phyloP scores from a whole-genome alignment of 2,113 vertebrate genomes.

The Noctilio leporinus region DNA sequence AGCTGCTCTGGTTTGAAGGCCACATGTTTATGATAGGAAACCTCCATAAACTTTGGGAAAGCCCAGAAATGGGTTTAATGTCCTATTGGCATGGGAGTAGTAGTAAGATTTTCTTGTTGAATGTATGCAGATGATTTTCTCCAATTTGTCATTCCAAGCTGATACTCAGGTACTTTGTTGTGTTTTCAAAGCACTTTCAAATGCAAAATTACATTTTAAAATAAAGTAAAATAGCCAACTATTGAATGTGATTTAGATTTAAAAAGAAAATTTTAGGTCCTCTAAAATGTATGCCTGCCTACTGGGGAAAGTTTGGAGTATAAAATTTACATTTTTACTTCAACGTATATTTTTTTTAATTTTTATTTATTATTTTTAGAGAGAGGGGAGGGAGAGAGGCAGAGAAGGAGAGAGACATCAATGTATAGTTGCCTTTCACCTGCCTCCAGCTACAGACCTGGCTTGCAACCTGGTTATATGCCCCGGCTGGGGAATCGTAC shows the following conservation, averaged over 20 bases:
- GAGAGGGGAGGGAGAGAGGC: too few relatives aligned
- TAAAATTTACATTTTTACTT: neutral
- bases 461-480: too few relatives aligned
- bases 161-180: neutral
- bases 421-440: too few relatives aligned
- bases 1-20: neutral
- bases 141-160: neutral
- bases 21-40: neutral
- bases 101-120: neutral
- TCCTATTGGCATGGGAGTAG: neutral
- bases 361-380: too few relatives aligned
- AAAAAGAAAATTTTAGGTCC: too few relatives aligned
- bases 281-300: neutral
- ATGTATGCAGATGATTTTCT: neutral
- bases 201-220: neutral
- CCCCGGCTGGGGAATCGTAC: too few relatives aligned
- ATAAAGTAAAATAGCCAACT: conserved; percentile 4
- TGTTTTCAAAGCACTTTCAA: neutral
- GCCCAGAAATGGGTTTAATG: neutral
- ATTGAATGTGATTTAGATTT: neutral
- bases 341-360: too few relatives aligned
- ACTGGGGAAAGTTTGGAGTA: neutral
- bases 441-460: too few relatives aligned
- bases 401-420: too few relatives aligned
- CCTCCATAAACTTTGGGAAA: neutral